phyloP scores from a whole-genome alignment of 2,113 vertebrate species.

The Microcebus ravelobensis region DNA sequence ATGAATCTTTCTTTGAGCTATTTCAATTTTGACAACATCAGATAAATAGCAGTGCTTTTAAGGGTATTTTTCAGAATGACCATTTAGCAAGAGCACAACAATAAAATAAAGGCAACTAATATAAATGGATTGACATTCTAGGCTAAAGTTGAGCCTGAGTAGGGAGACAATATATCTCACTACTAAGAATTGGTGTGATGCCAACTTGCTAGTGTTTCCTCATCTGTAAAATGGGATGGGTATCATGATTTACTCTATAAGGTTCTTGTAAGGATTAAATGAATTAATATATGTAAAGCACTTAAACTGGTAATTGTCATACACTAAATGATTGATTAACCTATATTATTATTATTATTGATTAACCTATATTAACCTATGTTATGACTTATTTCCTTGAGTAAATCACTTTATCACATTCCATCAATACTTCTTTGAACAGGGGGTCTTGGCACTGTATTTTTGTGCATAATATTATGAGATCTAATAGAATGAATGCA shows the following conservation, averaged over 20 bases:
- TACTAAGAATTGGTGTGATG: neutral
- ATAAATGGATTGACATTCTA: constrained; percentile 16
- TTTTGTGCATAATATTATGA: neutral
- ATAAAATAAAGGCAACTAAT: neutral
- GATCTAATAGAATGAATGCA: neutral
- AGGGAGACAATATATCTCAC: neutral
- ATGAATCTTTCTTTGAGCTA: neutral
- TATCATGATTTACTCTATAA: neutral
- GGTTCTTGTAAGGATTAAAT: neutral
- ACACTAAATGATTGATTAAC: neutral
- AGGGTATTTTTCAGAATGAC: neutral
- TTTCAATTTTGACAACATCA: neutral
- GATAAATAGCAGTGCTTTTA: neutral
- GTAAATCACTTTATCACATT: neutral
- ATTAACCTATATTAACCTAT: neutral
- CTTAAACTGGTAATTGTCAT: neutral
- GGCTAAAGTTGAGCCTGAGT: neutral
- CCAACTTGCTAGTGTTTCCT: neutral
- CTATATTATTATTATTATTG: neutral
- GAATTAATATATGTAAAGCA: neutral
- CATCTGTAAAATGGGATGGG: neutral
- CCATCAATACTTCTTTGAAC: neutral
- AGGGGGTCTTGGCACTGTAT: neutral
- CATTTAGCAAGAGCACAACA: neutral
- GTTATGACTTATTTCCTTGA: neutral